These are phyloP conservation scores for Delphinus delphis DNA, from an alignment of 2,113 vertebrate genomes.

Conservation along the genomic window DNA sequence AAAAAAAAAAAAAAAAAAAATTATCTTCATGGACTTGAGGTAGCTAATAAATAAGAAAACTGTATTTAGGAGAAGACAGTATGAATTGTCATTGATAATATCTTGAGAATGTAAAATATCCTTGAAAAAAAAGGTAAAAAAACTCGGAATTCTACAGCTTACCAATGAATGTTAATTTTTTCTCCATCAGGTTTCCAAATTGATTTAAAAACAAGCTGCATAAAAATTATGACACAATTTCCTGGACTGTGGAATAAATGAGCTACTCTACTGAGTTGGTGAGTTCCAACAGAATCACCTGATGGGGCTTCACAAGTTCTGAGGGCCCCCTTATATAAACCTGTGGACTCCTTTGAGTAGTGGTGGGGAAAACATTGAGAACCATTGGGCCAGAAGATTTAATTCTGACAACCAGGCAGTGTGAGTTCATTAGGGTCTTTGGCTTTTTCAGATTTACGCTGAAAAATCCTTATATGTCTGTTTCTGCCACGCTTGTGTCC, in stretches of 20 bases:
- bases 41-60: constrained; percentile 6
- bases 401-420: neutral
- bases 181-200: neutral
- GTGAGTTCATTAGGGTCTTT: neutral
- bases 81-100: neutral
- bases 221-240: constrained; percentile 18
- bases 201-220: neutral
- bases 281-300: neutral
- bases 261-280: neutral
- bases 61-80: neutral
- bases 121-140: neutral
- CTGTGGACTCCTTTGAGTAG: neutral
- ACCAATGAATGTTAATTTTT: neutral
- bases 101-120: constrained; percentile 8
- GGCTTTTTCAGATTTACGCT: neutral
- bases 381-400: neutral
- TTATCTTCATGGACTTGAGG: neutral
- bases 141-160: neutral
- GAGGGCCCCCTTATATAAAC: neutral
- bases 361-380: neutral
- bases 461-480: constrained; percentile 27
- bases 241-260: neutral
- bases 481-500: neutral
- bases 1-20: neutral
- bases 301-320: neutral